A percentile compares a stretch with the other conserved stretches of the same genome.
phyloP scores from a whole-genome alignment of 2,888 invertebrate species.

The Drosophila atripex region DNA sequence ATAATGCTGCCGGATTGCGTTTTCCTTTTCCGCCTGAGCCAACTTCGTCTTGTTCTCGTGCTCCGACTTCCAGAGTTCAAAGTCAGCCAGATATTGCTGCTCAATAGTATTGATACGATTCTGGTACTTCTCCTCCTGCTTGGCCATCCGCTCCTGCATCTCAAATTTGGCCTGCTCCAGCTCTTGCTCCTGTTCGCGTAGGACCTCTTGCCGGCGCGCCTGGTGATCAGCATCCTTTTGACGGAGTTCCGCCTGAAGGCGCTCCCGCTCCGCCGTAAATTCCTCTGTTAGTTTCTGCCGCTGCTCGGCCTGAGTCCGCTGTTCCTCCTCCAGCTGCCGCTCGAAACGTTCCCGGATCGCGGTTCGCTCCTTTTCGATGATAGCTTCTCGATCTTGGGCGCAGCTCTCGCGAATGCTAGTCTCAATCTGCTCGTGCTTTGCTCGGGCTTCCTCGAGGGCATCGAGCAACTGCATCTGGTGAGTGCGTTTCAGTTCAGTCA shows the following conservation, averaged over 20 bases:
- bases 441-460: constrained; percentile 87
- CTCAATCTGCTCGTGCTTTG: constrained; percentile 87
- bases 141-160: constrained; percentile 85
- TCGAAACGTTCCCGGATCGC: constrained; percentile 86
- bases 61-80: constrained; percentile 86
- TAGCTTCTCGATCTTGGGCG: constrained; percentile 87
- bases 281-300: constrained; percentile 85
- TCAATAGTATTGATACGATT: constrained; percentile 86
- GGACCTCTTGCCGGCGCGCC: constrained; percentile 82
- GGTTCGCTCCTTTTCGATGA: constrained; percentile 86
- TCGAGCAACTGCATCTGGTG: constrained; percentile 89
- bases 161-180: constrained; percentile 85
- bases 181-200: constrained; percentile 84
- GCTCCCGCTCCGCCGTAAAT: constrained; percentile 83
- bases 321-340: constrained; percentile 85
- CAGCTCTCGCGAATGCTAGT: constrained; percentile 86
- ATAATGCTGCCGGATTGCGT: constrained; percentile 88
- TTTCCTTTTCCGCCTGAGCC: constrained; percentile 87
- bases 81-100: constrained; percentile 87
- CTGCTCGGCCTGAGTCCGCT: constrained; percentile 85
- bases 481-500: constrained; percentile 84
- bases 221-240: constrained; percentile 84
- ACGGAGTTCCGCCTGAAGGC: constrained; percentile 82
- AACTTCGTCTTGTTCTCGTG: constrained; percentile 84
- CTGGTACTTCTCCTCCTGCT: constrained; percentile 83